Evolutionary conservation across 1,140 invertebrate genomes (phyloP), one percentile per base, ranked within the genome.

Genomic region (Microplitis demolitor): DNA sequence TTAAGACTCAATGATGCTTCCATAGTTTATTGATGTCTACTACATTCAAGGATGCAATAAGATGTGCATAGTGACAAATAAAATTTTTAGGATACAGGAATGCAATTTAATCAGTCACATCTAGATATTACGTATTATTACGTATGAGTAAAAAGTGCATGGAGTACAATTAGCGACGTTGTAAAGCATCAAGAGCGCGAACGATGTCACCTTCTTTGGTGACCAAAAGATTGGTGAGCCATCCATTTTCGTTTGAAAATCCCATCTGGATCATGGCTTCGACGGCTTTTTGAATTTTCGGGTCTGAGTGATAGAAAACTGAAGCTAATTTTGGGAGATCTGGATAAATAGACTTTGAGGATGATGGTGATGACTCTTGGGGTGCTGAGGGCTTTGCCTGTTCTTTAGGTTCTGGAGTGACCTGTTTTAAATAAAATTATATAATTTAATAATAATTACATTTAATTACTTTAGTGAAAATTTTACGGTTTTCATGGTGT

Each of bases 261-360:
- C 95, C 95, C 95, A 96, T 96, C 2, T 89, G 83, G 80, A 92
- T 87, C 93, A 96, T 94, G 54, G 91, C 88, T 61, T 90, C 83
- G 60, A 95, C 82, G 45, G 90, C 88, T 3, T 83, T 80, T 66
- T 90, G 89, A 64, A 94, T 91, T 69, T 86, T 88, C 11, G 90
- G 88, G 85, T 91, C 90, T 87, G 84, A 54, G 82, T 87, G 80
- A 76, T 74, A 78, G 50, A 79, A 39, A 39, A 39, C 39, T 6
- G 39, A 9, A 37, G 11, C 16, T 71, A 69, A 37, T 50, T 74
- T 13, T 62, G 78, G 76, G 66, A 84, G 71, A 11, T 72, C 3
- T 54, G 83, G 82, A 56, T 85, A 83, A 24, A 82, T 58, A 4
- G n/a, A 39, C 5, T 71, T 74, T 51, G 16, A n/a, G 16, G 50